These are phyloP conservation scores for Ladona fulva DNA, from an alignment of 1,140 invertebrate genomes.

Conservation along the genomic window DNA sequence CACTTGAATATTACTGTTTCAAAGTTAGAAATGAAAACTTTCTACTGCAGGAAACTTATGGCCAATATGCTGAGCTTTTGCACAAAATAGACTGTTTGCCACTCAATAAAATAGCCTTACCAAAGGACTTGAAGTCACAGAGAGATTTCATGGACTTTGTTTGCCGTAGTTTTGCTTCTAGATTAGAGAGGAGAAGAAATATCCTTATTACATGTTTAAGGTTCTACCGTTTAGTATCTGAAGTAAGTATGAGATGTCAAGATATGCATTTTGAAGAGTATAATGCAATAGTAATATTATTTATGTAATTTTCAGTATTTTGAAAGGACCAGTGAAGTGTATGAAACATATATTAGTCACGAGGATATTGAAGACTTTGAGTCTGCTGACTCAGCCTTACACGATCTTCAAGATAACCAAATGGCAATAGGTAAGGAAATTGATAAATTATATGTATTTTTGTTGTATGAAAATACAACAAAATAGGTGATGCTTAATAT, in stretches of 20 bases:
- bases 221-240: slow-evolving; percentile 64
- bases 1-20: not conserved
- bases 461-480: too few relatives aligned
- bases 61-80: slow-evolving; percentile 62
- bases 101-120: slow-evolving; percentile 39
- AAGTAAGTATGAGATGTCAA: slow-evolving; percentile 39
- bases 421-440: slow-evolving; percentile 36
- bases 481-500: too few relatives aligned
- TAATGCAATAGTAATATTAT: not conserved
- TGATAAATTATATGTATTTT: too few relatives aligned
- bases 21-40: slow-evolving; percentile 11
- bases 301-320: slow-evolving; percentile 42
- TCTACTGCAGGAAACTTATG: slow-evolving; percentile 52
- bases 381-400: slow-evolving; percentile 41
- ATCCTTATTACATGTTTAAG: slow-evolving; percentile 64
- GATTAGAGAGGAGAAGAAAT: slow-evolving; percentile 63
- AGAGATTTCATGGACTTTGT: slow-evolving; percentile 73
- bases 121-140: slow-evolving; percentile 52
- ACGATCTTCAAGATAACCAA: slow-evolving; percentile 47
- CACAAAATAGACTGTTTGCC: slow-evolving; percentile 53
- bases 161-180: slow-evolving; percentile 62
- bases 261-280: not conserved
- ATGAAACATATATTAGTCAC: slow-evolving; percentile 53
- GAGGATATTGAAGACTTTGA: slow-evolving; percentile 44
- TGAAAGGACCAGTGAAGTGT: slow-evolving; percentile 53